Conservation (phyloP, 2,113 vertebrate genomes). For the Dunckerocampus dactyliophorus region DNA sequence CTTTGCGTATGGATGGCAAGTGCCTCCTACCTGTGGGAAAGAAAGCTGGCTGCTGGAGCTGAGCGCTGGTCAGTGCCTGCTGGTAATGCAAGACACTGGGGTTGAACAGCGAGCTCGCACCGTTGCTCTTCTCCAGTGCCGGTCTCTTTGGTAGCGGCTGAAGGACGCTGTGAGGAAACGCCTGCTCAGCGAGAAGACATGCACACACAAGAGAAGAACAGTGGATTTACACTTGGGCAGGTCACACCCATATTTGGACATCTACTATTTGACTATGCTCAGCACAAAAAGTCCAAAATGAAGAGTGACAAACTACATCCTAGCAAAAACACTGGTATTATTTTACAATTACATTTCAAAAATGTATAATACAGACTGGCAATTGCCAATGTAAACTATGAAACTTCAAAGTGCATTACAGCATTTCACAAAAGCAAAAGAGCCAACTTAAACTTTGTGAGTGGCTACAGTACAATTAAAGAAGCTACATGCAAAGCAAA, state of each 20-base stretch:
- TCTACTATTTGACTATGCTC: constrained; percentile 53
- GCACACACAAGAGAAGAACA: constrained; percentile 40
- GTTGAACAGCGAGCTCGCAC: constrained; percentile 87
- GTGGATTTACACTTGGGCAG: constrained; percentile 27
- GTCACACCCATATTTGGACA: constrained; percentile 20
- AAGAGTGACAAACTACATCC: constrained; percentile 60
- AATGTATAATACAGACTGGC: constrained; percentile 37
- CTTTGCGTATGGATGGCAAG: background rate
- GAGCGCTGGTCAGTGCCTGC: constrained; percentile 92
- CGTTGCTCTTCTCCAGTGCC: constrained; percentile 96
- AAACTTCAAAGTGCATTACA: constrained; percentile 60
- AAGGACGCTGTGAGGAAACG: constrained; percentile 92
- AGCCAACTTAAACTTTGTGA: constrained; percentile 91
- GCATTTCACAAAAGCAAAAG: constrained; percentile 81
- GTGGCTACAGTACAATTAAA: constrained; percentile 91
- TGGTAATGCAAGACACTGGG: constrained; percentile 98
- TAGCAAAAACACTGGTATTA: constrained; percentile 51
- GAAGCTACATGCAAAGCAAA: constrained; percentile 99
- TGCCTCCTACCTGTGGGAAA: constrained; percentile 87
- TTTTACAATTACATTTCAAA: constrained; percentile 53
- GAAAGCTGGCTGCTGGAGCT: constrained; percentile 92
- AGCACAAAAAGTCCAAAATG: constrained; percentile 54
- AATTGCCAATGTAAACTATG: constrained; percentile 31
- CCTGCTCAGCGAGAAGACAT: constrained; percentile 67
- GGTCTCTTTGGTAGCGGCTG: constrained; percentile 99